Evolutionary conservation across 2,113 vertebrate genomes (phyloP).

Genomic region (Calidris pygmaea): DNA sequence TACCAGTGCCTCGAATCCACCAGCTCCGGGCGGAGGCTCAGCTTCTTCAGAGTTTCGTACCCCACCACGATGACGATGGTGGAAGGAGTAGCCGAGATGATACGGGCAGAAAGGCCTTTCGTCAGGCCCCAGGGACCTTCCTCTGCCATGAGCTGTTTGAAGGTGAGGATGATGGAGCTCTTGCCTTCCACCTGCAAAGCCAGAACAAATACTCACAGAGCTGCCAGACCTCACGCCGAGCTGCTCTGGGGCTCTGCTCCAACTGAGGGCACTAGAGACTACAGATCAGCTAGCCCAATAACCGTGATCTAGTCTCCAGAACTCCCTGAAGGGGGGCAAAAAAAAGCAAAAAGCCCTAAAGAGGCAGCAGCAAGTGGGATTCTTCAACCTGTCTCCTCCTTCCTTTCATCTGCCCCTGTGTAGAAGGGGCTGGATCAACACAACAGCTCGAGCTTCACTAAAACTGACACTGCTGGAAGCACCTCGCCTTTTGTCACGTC

Average conservation of each 20-base stretch:
- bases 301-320: background rate
- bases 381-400: background rate
- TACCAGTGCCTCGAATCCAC: constrained; percentile 92
- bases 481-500: background rate
- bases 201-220: background rate
- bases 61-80: constrained; percentile 94
- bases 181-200: constrained; percentile 89
- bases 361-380: background rate
- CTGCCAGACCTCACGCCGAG: background rate
- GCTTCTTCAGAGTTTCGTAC: constrained; percentile 94
- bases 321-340: no score
- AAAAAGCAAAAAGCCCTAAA: background rate
- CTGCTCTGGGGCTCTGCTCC: background rate
- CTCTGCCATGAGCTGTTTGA: constrained; percentile 89
- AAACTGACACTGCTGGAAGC: background rate
- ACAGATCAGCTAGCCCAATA: background rate
- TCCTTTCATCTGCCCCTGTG: background rate
- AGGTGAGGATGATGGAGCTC: constrained; percentile 87
- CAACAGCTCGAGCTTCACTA: fast-evolving
- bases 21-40: constrained; percentile 91
- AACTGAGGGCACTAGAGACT: background rate
- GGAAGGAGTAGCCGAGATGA: constrained; percentile 90
- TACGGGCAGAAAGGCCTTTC: constrained; percentile 92
- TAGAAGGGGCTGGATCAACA: background rate
- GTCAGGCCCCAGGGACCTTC: constrained; percentile 90